Evolutionary conservation across 2,888 invertebrate genomes (phyloP).

Genomic region (Pachycephus smyrnensis): DNA sequence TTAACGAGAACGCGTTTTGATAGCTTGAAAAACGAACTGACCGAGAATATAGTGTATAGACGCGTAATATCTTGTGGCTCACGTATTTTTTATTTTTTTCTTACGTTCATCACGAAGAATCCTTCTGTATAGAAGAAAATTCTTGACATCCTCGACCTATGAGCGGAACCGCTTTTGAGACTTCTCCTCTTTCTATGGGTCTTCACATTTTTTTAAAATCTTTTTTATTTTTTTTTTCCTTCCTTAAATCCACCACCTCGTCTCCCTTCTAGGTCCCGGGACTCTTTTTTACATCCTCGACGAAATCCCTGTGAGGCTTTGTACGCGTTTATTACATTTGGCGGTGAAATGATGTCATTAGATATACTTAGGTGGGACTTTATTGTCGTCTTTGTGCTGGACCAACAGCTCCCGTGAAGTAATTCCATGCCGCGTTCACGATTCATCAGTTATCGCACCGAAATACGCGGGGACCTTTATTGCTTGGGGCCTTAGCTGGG

Average conservation of each 20-base stretch:
- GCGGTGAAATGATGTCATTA: slow-evolving; percentile 59
- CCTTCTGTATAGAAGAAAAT: background rate
- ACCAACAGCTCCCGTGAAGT: slow-evolving; percentile 47
- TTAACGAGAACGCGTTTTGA: background rate
- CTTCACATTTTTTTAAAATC: background rate
- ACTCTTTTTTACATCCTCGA: slow-evolving; percentile 47
- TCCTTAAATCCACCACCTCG: background rate
- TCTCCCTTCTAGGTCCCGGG: background rate
- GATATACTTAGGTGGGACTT: slow-evolving; percentile 59
- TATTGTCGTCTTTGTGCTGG: slow-evolving; percentile 52
- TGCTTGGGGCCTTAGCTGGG: slow-evolving; percentile 21
- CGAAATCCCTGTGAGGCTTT: slow-evolving; percentile 48
- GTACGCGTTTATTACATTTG: slow-evolving; percentile 50
- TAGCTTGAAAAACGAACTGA: background rate
- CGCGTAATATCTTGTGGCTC: background rate
- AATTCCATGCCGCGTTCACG: slow-evolving; percentile 31
- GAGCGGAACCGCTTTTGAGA: background rate
- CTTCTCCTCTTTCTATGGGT: background rate
- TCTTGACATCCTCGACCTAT: background rate
- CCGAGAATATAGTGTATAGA: background rate
- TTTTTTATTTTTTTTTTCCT: background rate
- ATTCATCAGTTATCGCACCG: slow-evolving; percentile 45
- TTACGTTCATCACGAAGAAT: background rate
- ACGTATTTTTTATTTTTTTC: background rate
- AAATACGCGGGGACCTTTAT: slow-evolving; percentile 33